A percentile compares a stretch with the other conserved stretches of the same genome.
Evolutionary conservation across 2,888 invertebrate species (phyloP).

Genomic region (Synanthedon formicaeformis): DNA sequence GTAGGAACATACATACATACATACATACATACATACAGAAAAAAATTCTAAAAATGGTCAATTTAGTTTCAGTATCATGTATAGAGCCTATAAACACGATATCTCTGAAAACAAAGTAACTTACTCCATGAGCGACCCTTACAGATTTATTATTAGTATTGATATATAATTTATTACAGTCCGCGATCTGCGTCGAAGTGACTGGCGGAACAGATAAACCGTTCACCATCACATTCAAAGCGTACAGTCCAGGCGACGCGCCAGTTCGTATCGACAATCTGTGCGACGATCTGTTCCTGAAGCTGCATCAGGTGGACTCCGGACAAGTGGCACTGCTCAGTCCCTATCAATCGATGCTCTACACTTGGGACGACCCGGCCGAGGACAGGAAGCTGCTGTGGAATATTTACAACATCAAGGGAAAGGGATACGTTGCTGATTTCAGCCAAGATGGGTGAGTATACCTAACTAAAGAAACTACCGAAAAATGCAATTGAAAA

Average conservation of each 20-base stretch:
- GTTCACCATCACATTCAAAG: slow-evolving; percentile 80
- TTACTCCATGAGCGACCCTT: too few relatives aligned
- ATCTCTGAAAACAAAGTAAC: too few relatives aligned
- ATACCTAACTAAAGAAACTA: background rate
- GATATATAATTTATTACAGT: slow-evolving; percentile 39
- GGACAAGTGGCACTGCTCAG: slow-evolving; percentile 79
- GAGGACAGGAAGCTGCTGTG: slow-evolving; percentile 79
- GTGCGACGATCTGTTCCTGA: slow-evolving; percentile 83
- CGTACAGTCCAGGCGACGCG: slow-evolving; percentile 82
- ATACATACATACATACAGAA: too few relatives aligned
- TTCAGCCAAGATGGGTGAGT: slow-evolving; percentile 76
- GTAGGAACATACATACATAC: too few relatives aligned
- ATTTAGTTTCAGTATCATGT: too few relatives aligned
- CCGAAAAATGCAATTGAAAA: background rate
- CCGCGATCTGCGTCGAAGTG: slow-evolving; percentile 78
- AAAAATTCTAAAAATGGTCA: too few relatives aligned
- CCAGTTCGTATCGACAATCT: slow-evolving; percentile 87
- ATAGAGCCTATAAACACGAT: too few relatives aligned
- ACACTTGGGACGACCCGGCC: slow-evolving; percentile 89
- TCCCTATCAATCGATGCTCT: slow-evolving; percentile 80
- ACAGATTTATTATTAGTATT: too few relatives aligned
- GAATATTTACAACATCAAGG: slow-evolving; percentile 86
- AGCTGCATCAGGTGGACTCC: slow-evolving; percentile 74
- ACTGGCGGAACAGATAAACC: slow-evolving; percentile 80
- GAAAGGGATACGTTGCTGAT: slow-evolving; percentile 78